These are phyloP conservation scores for Petrocephalus schoutedeni DNA, from an alignment of 2,797 vertebrate species.

Conservation along the genomic window DNA sequence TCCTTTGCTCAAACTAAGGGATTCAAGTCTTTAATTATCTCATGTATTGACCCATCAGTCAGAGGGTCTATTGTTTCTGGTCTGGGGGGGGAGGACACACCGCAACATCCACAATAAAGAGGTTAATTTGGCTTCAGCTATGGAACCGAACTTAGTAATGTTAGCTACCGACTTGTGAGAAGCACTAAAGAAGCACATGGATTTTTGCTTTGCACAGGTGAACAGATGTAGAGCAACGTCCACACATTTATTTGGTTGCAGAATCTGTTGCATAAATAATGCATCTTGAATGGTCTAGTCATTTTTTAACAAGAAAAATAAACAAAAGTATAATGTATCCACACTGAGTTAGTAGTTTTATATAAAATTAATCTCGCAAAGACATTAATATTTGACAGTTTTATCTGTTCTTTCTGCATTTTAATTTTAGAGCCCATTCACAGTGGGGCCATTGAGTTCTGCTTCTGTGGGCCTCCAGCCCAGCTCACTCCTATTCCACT, in stretches of 20 bases:
- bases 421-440: not conserved
- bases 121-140: not conserved
- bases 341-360: not conserved
- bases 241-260: not conserved
- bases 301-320: not conserved
- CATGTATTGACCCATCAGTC: not conserved
- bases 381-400: slow-evolving; percentile 13
- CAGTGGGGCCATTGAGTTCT: not conserved
- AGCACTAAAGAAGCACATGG: not conserved
- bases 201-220: not conserved
- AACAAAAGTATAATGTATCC: not conserved
- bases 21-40: not conserved
- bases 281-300: not conserved
- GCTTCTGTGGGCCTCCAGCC: not conserved
- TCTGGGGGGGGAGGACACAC: no score
- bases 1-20: not conserved
- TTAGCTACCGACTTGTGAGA: not conserved
- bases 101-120: not conserved
- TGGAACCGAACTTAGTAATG: not conserved
- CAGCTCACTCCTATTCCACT: slow-evolving; percentile 29
- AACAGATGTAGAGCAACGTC: no score
- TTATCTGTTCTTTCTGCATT: not conserved
- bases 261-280: not conserved
- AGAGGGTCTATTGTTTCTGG: not conserved
- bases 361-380: not conserved